Evolutionary conservation across 2,888 invertebrate species (phyloP).

Genomic region (Diachrysia chrysitis): DNA sequence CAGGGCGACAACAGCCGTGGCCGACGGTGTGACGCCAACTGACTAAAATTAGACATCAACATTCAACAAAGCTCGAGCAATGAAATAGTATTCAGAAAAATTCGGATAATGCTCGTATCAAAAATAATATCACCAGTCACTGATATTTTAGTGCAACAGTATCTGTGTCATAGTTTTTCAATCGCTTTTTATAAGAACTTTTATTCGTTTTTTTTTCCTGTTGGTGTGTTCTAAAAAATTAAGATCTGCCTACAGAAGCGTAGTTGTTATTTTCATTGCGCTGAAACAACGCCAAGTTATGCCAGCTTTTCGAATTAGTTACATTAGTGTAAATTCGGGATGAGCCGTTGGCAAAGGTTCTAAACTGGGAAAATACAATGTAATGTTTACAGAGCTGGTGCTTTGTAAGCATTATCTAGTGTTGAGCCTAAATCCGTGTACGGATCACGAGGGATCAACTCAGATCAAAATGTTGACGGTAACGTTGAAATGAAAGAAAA

Average conservation of each 20-base stretch:
- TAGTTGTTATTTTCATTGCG: constrained; percentile 24
- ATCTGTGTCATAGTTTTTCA: constrained; percentile 42
- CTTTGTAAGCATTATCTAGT: constrained; percentile 5
- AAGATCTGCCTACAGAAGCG: constrained; percentile 13
- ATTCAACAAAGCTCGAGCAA: constrained; percentile 70
- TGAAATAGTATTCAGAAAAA: constrained; percentile 53
- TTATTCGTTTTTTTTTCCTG: constrained; percentile 11
- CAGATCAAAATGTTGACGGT: constrained; percentile 20
- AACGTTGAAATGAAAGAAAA: constrained; percentile 10
- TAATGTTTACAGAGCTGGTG: constrained; percentile 29
- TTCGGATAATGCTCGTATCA: constrained; percentile 61
- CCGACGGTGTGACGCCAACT: constrained; percentile 65
- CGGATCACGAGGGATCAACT: constrained; percentile 31
- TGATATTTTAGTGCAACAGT: constrained; percentile 58
- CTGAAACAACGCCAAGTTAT: constrained; percentile 32
- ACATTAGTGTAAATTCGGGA: constrained; percentile 19
- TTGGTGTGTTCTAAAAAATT: constrained; percentile 26
- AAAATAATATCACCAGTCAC: constrained; percentile 58
- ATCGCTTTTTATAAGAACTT: constrained; percentile 10
- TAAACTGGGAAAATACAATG: constrained; percentile 21
- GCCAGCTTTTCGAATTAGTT: constrained; percentile 24
- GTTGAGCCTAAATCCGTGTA: constrained; percentile 1
- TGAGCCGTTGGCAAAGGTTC: constrained; percentile 20
- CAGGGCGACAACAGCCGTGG: constrained; percentile 62
- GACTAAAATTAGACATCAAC: constrained; percentile 76